Percentiles rank a stretch among this genome's conserved stretches.
Evolutionary conservation across 1,140 invertebrate species (phyloP).

Genomic region (Brachionus manjavacas): DNA sequence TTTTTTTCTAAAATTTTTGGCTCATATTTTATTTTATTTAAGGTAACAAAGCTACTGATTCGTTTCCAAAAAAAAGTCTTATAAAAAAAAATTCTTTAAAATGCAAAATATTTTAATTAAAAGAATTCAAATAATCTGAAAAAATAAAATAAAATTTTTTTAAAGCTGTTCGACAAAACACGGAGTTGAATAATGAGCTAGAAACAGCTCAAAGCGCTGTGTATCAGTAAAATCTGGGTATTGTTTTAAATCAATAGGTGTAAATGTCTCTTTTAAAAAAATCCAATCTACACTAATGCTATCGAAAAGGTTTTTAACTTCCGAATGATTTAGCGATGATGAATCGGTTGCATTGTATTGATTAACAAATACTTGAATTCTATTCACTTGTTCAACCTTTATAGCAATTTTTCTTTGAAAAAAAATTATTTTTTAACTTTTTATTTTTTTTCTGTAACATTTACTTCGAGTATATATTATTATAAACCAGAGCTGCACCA

Average conservation of each 20-base stretch:
- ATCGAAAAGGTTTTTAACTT: not conserved
- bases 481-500: constrained; percentile 4
- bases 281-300: constrained; percentile 7
- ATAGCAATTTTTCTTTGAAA: constrained; percentile 19
- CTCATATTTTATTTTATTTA: too few species aligned
- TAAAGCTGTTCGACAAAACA: not conserved
- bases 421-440: not conserved
- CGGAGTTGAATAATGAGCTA: constrained; percentile 25
- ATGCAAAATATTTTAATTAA: not conserved
- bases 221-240: constrained; percentile 34
- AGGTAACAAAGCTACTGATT: not conserved
- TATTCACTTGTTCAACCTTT: constrained; percentile 11
- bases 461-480: constrained; percentile 23
- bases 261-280: constrained; percentile 8
- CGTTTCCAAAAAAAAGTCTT: too few species aligned
- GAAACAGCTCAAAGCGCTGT: constrained; percentile 21
- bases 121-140: not conserved
- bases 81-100: not conserved
- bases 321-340: not conserved
- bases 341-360: constrained; percentile 2
- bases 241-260: not conserved
- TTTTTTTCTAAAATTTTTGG: too few species aligned
- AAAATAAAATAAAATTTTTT: not conserved
- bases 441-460: not conserved
- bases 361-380: constrained; percentile 29